These are phyloP conservation scores for Ichneumon xanthorius DNA, from an alignment of 2,888 invertebrate genomes.

Conservation along the genomic window DNA sequence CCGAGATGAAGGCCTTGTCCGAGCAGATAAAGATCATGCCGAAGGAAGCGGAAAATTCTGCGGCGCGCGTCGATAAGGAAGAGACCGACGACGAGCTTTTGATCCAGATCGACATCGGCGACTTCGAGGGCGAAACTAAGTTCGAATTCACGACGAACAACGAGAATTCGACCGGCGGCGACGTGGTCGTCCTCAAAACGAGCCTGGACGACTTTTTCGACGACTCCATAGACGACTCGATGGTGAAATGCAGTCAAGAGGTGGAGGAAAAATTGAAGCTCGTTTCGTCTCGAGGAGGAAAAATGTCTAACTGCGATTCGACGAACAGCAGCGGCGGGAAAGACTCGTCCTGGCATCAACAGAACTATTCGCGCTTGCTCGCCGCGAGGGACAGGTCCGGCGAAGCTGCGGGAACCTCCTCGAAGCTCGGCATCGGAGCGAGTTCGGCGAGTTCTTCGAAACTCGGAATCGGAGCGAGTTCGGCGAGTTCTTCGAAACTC, in stretches of 20 bases:
- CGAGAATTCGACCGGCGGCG: background rate
- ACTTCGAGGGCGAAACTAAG: conserved; percentile 50
- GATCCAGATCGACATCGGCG: conserved; percentile 53
- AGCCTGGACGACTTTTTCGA: conserved; percentile 77
- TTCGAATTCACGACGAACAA: background rate
- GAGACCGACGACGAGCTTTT: conserved; percentile 41
- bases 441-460: conserved; percentile 19
- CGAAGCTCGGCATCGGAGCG: background rate
- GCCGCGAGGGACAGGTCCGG: conserved; percentile 33
- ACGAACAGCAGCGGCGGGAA: conserved; percentile 10
- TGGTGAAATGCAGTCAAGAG: conserved; percentile 79
- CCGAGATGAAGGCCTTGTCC: conserved; percentile 75
- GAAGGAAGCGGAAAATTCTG: conserved; percentile 35
- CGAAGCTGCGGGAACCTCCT: background rate
- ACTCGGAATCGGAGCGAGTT: background rate
- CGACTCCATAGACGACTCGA: conserved; percentile 77
- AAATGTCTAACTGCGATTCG: conserved; percentile 20
- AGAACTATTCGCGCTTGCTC: conserved; percentile 40
- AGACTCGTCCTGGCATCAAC: conserved; percentile 59
- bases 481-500: conserved; percentile 11
- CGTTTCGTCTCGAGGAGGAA: conserved; percentile 21
- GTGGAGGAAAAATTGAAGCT: conserved; percentile 75
- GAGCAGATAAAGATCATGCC: conserved; percentile 71
- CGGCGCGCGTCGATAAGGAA: background rate
- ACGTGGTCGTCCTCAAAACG: conserved; percentile 48